phyloP scores from a whole-genome alignment of 2,797 vertebrate genomes.

The Lateolabrax maculatus region DNA sequence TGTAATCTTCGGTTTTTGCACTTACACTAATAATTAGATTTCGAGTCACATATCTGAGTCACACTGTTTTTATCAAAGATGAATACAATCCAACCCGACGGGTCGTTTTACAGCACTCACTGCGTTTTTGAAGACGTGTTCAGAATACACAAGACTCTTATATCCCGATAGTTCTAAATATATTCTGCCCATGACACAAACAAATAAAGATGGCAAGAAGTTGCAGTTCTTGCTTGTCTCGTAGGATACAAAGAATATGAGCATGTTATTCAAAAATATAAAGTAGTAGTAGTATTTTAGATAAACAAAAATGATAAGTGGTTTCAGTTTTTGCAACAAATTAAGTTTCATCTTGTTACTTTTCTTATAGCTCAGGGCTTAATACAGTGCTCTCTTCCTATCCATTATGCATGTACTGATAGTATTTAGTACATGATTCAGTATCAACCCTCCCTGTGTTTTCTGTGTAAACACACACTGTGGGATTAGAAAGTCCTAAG shows the following conservation, averaged over 20 bases:
- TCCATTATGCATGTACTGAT: constrained; percentile 22
- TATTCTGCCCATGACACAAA: not conserved
- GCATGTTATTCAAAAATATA: not conserved
- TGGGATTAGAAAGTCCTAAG: constrained; percentile 11
- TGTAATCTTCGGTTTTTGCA: constrained; percentile 33
- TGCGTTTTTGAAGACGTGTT: constrained; percentile 39
- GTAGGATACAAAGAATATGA: not conserved
- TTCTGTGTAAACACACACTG: constrained; percentile 1
- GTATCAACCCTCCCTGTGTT: not conserved
- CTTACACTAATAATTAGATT: constrained; percentile 38
- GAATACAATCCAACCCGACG: constrained; percentile 33
- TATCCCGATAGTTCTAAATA: not conserved
- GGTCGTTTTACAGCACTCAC: constrained; percentile 28
- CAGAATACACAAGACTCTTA: constrained; percentile 25
- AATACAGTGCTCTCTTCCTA: not conserved
- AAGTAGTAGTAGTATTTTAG: not conserved
- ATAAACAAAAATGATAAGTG: not conserved
- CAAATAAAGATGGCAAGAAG: constrained; percentile 6
- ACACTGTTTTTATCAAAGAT: constrained; percentile 41
- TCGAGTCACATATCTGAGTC: constrained; percentile 43
- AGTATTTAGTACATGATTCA: not conserved
- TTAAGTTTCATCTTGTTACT: not conserved
- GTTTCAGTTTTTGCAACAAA: not conserved
- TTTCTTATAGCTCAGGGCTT: not conserved
- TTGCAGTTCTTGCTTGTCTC: constrained; percentile 7